These are phyloP conservation scores for Prunella himalayana DNA, from an alignment of 2,113 vertebrate genomes.

Conservation along the genomic window DNA sequence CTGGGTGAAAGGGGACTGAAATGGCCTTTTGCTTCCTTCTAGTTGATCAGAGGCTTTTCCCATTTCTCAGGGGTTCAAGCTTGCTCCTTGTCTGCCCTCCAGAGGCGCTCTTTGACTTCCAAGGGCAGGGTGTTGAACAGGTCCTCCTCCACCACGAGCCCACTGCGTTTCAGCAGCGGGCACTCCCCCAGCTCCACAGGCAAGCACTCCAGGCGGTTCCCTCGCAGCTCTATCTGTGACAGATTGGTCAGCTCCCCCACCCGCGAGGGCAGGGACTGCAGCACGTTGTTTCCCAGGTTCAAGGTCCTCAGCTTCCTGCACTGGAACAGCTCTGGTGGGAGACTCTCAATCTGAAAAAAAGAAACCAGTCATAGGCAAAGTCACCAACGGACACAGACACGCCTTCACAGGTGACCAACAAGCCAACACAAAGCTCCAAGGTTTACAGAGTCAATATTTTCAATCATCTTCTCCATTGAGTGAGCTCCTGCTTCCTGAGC, in stretches of 20 bases:
- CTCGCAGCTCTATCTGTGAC: slow-evolving; percentile 91
- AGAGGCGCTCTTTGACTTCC: slow-evolving; percentile 92
- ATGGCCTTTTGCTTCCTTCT: slow-evolving; percentile 32
- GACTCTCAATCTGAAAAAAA: slow-evolving; percentile 82
- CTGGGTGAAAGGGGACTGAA: slow-evolving; percentile 2
- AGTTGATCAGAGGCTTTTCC: background rate
- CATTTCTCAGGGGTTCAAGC: slow-evolving; percentile 69
- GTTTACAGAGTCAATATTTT: background rate
- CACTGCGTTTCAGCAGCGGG: slow-evolving; percentile 86
- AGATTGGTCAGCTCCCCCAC: slow-evolving; percentile 90
- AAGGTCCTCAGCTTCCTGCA: slow-evolving; percentile 93
- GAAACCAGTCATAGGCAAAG: background rate
- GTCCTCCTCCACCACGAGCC: slow-evolving; percentile 94
- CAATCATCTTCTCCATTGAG: background rate
- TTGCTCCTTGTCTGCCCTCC: slow-evolving; percentile 92
- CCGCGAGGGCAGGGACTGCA: slow-evolving; percentile 87
- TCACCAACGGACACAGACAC: fast-evolving
- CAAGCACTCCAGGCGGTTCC: slow-evolving; percentile 92
- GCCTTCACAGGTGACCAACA: background rate
- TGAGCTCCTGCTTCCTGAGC: background rate
- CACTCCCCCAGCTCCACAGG: slow-evolving; percentile 95
- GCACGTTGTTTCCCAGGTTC: slow-evolving; percentile 92
- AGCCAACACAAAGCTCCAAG: background rate
- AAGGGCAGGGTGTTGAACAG: slow-evolving; percentile 90
- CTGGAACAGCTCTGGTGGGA: slow-evolving; percentile 94